phyloP scores from a whole-genome alignment of 2,888 invertebrate species.

The Mermis nigrescens region DNA sequence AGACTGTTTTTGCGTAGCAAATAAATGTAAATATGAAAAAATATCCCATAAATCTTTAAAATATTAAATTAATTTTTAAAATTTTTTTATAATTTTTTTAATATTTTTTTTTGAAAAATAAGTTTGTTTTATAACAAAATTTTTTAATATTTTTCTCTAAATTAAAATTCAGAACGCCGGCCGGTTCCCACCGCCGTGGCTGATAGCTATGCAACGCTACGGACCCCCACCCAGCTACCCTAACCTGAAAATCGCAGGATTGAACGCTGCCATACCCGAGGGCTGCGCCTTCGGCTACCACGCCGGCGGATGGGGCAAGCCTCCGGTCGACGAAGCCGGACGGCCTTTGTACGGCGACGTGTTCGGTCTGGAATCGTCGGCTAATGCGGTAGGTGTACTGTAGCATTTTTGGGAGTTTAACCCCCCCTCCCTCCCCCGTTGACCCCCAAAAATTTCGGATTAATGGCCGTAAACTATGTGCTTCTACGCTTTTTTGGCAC shows the following conservation, averaged over 20 bases:
- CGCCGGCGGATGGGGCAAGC: slow-evolving; percentile 98
- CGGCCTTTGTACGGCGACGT: slow-evolving; percentile 96
- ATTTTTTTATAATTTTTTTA: slow-evolving; percentile 5
- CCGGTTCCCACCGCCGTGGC: slow-evolving; percentile 67
- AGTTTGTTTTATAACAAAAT: no score
- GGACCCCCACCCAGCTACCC: slow-evolving; percentile 98
- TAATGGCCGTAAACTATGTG: no score
- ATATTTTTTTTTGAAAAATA: no score
- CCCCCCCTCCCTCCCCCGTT: no score
- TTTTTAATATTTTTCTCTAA: no score
- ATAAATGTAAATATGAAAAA: no score
- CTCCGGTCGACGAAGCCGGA: slow-evolving; percentile 92
- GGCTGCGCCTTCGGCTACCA: slow-evolving; percentile 92
- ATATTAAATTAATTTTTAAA: slow-evolving; percentile 3
- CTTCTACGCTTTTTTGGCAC: no score
- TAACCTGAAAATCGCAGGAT: slow-evolving; percentile 83
- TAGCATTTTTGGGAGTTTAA: no score
- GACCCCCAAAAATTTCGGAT: no score
- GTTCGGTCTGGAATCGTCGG: slow-evolving; percentile 51
- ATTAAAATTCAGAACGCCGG: slow-evolving; percentile 36
- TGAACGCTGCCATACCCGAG: slow-evolving; percentile 91
- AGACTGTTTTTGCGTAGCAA: no score
- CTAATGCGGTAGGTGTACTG: neutral
- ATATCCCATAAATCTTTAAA: no score
- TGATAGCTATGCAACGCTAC: slow-evolving; percentile 90